These are phyloP conservation scores for Bradysia coprophila DNA, from an alignment of 1,140 invertebrate species.

Conservation along the genomic window DNA sequence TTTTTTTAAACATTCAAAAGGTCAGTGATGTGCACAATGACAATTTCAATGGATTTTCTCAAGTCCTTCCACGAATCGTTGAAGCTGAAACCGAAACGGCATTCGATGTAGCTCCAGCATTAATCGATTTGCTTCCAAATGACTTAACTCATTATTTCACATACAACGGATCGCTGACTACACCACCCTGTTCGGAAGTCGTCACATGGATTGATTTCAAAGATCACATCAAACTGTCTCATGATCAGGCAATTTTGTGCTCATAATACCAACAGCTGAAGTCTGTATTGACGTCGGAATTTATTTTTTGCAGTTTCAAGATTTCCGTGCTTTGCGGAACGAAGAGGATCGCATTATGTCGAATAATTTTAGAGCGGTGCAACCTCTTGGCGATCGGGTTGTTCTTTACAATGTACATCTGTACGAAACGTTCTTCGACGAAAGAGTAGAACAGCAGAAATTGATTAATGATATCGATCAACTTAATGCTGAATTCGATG, in stretches of 20 bases:
- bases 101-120: conserved; percentile 19
- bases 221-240: conserved; percentile 48
- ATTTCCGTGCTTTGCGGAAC: conserved; percentile 48
- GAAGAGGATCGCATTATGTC: conserved; percentile 38
- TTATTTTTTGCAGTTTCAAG: conserved; percentile 40
- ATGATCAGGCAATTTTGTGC: conserved; percentile 63
- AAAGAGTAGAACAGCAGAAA: too few relatives aligned
- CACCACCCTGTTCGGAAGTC: conserved; percentile 74
- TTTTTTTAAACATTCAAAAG: too few relatives aligned
- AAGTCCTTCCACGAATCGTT: neutral
- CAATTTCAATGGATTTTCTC: too few relatives aligned
- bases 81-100: neutral
- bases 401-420: too few relatives aligned
- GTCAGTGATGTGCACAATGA: too few relatives aligned
- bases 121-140: conserved; percentile 33
- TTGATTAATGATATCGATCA: too few relatives aligned
- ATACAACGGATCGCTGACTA: conserved; percentile 79
- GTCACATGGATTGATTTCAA: conserved; percentile 82
- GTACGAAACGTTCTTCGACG: too few relatives aligned
- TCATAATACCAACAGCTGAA: too few relatives aligned
- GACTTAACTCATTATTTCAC: conserved; percentile 45
- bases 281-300: too few relatives aligned
- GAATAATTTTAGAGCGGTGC: conserved; percentile 59
- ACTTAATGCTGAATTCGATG: too few relatives aligned
- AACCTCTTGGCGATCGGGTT: conserved; percentile 43